Evolutionary conservation across 2,888 invertebrate species (phyloP), one percentile per base, ranked within the genome.

Genomic region (Sipha maydis): DNA sequence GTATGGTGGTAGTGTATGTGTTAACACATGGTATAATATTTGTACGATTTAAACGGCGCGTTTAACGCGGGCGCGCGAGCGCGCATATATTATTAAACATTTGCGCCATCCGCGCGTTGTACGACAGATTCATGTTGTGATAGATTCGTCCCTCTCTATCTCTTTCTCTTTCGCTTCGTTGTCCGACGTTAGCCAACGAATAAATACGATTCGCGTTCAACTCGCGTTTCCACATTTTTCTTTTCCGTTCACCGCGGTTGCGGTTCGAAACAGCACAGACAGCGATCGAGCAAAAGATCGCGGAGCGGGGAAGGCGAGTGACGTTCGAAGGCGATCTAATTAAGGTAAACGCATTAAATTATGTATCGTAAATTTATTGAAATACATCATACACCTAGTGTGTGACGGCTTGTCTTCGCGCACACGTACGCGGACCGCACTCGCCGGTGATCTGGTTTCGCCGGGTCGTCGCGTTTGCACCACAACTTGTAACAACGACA

Each of bases 401-500:
- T 0, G 17, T 19, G 19, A 56, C 19, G 56, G n/a, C 56, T 25
- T 31, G 56, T 41, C 41, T 14, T 19, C 56, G 4, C 34, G 31
- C 4, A 4, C 56, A 25, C 14, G 11, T 48, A 14, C 31, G 11
- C 14, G 3, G 54, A 17, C 54, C 54, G n/a, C 83, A 41, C 38
- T 41, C 38, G 73, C 2, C 21, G 25, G 54, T 80, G 80, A 80
- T 80, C 80, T 80, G 80, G 80, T 80, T 80, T 41, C 69, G 28
- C 9, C 80, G 80, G 41, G 69, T 80, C 41, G 38, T 83, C 83
- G 71, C 71, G 71, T 83, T 83, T 73, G 73, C 54, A 54, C 73
- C 73, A 83, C 61, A 5, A 31, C 25, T 34, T 34, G 34, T 34
- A 34, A 34, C 34, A 34, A 34, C 34, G 2, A 83, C 34, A 73